Percentiles rank a stretch among this genome's conserved stretches.
These are phyloP conservation scores for Amazonetta brasiliensis DNA, from an alignment of 2,797 vertebrate genomes.

Conservation along the genomic window DNA sequence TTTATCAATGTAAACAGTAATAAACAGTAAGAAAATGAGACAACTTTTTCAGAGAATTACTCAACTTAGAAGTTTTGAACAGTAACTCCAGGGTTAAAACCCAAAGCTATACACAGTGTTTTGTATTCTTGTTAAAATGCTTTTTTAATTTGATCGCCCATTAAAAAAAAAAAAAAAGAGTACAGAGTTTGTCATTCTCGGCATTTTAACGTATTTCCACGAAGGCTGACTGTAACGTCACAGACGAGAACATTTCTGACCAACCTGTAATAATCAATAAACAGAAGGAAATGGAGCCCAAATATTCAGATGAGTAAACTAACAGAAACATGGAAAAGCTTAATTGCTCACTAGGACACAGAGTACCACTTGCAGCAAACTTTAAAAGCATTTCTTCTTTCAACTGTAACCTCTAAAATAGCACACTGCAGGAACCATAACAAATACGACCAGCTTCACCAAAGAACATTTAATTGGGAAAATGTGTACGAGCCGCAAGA, in stretches of 20 bases:
- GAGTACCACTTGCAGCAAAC: not conserved
- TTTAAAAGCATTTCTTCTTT: constrained; percentile 20
- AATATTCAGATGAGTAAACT: not conserved
- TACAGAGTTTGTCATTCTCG: not conserved
- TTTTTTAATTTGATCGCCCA: not conserved
- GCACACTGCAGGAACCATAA: constrained; percentile 7
- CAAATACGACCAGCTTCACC: constrained; percentile 19
- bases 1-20: not conserved
- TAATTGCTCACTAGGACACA: not conserved
- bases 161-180: not conserved
- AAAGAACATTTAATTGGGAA: constrained; percentile 38
- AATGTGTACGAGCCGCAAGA: not conserved
- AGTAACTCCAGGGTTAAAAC: not conserved
- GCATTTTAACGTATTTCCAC: not conserved
- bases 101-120: not conserved
- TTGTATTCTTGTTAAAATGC: not conserved
- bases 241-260: not conserved
- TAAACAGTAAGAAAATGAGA: not conserved
- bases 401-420: not conserved
- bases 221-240: not conserved
- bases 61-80: not conserved
- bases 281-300: not conserved
- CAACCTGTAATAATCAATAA: not conserved
- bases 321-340: not conserved
- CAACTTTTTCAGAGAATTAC: not conserved